Base-by-base conservation (phyloP, 2,113 vertebrate genomes). In the Vidua macroura region DNA sequence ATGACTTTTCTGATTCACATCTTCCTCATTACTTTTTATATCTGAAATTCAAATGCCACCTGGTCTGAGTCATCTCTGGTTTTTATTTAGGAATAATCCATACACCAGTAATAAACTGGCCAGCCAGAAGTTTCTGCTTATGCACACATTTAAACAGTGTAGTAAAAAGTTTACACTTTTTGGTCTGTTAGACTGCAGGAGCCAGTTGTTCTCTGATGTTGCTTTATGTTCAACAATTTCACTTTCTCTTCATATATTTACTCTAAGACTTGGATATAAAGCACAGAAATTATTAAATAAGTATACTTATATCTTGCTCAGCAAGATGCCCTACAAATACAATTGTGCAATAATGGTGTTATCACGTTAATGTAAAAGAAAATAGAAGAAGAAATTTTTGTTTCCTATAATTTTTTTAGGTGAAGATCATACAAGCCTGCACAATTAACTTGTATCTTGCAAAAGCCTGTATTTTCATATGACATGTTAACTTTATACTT, bases 21-120 rank as follows among this genome's bases (percentile, higher is more conserved):
- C 86, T 86, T 92, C 56, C 86, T 93, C 75, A 69, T 94, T 95
- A 95, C 19, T 82, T 94, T 94, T 96, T 93, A 97, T 67, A 84
- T 39, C 35, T 39, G 11, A 69, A 93, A 96, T 86, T 79, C 39
- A 83, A 94, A 83, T 69, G 39, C 74, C 80, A 86, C 46, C 78
- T 92, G 58, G 75, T 56, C 73, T 64, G 82, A 86, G 18, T 72
- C 15, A 88, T 59, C 68, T 72, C 87, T 96, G 79, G 85, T 79
- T 82, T 88, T 92, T 55, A 91, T 92, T 91, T 92, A 84, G 74
- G 66, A 84, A 82, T 87, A 92, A 87, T 75, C 46, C 66, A 63
- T 72, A 73, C 18, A 83, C 53, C 59, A 66, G 44, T 49, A 93
- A 95, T 85, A 93, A 93, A 91, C 39, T 69, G 53, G 28, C 22